These are phyloP conservation scores for Cerceris rybyensis DNA, from an alignment of 2,888 invertebrate species.

Conservation along the genomic window DNA sequence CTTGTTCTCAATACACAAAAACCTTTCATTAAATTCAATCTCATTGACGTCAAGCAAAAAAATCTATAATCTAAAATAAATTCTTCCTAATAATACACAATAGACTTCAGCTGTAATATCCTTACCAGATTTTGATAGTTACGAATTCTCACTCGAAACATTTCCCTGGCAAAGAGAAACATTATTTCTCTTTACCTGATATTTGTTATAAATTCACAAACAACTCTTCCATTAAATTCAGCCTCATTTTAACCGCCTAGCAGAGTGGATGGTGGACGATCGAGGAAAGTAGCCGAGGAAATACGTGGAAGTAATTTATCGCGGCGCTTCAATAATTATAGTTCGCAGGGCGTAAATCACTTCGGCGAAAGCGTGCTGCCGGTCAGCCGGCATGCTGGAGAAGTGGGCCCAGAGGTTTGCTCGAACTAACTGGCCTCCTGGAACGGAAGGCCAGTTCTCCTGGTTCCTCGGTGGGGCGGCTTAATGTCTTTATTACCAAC, in stretches of 20 bases:
- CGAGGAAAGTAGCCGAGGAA: conserved; percentile 15
- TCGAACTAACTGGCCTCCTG: conserved; percentile 67
- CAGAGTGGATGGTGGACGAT: background rate
- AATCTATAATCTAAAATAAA: too few relatives aligned
- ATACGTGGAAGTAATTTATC: conserved; percentile 67
- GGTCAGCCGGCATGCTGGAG: conserved; percentile 13
- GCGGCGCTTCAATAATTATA: conserved; percentile 73
- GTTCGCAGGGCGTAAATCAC: conserved; percentile 71
- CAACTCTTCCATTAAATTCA: background rate
- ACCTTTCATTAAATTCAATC: too few relatives aligned
- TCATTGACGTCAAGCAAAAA: too few relatives aligned
- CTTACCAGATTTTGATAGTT: too few relatives aligned
- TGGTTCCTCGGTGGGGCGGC: conserved; percentile 48
- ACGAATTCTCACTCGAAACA: too few relatives aligned
- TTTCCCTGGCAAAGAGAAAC: too few relatives aligned
- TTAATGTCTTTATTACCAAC: conserved; percentile 73
- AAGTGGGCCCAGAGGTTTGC: conserved; percentile 48
- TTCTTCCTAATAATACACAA: too few relatives aligned
- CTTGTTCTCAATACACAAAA: too few relatives aligned
- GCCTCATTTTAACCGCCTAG: background rate
- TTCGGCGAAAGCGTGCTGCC: conserved; percentile 71
- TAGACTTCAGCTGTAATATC: too few relatives aligned
- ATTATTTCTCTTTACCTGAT: too few relatives aligned
- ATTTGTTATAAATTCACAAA: background rate
- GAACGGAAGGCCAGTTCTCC: conserved; percentile 69